A percentile compares a stretch with the other conserved stretches of the same genome.
Conservation (phyloP, 2,113 vertebrate species). For the Bufo bufo region DNA sequence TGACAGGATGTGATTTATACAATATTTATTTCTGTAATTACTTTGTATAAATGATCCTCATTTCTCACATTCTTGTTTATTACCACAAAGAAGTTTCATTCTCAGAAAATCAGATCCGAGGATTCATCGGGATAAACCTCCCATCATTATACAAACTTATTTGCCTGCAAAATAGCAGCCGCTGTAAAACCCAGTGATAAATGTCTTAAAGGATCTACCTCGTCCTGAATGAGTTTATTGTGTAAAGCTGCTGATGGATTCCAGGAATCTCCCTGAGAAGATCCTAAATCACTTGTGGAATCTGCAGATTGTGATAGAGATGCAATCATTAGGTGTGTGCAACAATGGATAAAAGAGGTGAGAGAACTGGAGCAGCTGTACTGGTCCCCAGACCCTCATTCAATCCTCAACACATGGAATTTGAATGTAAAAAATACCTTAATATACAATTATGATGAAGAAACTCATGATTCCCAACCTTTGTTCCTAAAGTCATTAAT, state of each 20-base stretch:
- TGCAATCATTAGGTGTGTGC: background rate
- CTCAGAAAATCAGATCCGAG: conserved; percentile 14
- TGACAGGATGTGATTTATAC: conserved; percentile 7
- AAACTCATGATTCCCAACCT: too few relatives aligned
- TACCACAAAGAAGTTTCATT: background rate
- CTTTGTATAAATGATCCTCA: conserved; percentile 20
- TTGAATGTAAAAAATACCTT: background rate
- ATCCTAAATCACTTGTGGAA: background rate
- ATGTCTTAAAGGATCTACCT: conserved; percentile 20
- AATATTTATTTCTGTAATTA: conserved; percentile 29
- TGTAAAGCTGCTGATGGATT: background rate
- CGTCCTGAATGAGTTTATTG: background rate
- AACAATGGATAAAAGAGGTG: background rate
- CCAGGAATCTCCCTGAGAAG: background rate
- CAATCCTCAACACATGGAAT: background rate
- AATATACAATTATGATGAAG: too few relatives aligned
- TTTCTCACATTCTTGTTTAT: background rate
- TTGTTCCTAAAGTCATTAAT: too few relatives aligned
- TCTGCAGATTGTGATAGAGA: background rate
- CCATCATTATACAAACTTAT: conserved; percentile 9
- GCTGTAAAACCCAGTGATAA: conserved; percentile 34
- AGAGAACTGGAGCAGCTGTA: background rate
- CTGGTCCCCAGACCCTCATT: background rate
- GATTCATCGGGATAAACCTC: conserved; percentile 18
- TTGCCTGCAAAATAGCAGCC: background rate